Conservation (phyloP, 2,113 vertebrate species). For the Cyanistes caeruleus region DNA sequence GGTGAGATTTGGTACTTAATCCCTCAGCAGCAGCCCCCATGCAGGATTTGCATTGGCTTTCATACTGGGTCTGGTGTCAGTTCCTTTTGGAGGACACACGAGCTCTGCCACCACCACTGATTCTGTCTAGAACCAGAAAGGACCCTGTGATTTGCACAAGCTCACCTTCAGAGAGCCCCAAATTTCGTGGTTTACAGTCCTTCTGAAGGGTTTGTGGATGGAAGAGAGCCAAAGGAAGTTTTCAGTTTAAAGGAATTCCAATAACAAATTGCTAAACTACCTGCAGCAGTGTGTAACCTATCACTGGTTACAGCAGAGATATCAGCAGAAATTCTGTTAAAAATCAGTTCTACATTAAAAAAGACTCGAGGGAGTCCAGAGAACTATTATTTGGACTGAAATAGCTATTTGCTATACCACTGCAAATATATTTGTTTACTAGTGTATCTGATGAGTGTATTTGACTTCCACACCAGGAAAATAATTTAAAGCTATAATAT, state of each 20-base stretch:
- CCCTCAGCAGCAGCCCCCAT: not conserved
- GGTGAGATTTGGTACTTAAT: not conserved
- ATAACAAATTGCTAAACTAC: not conserved
- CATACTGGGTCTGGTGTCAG: not conserved
- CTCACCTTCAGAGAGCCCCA: not conserved
- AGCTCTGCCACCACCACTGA: not conserved
- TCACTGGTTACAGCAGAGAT: not conserved
- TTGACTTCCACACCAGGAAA: not conserved
- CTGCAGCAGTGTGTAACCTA: not conserved
- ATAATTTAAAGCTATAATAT: not conserved
- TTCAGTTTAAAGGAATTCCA: not conserved
- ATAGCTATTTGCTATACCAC: not conserved
- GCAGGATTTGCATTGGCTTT: not conserved
- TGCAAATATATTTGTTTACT: not conserved
- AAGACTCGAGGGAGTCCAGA: not conserved
- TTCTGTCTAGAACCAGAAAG: not conserved
- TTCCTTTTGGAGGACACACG: not conserved
- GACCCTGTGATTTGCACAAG: not conserved
- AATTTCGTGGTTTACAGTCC: not conserved
- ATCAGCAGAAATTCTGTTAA: slow-evolving; percentile 8
- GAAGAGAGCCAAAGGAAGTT: not conserved
- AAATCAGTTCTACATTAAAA: slow-evolving; percentile 31
- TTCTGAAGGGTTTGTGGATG: not conserved
- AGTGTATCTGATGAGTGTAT: not conserved
- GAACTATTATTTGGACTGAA: not conserved